Percentiles rank a stretch among this genome's conserved stretches.
phyloP scores from a whole-genome alignment of 2,888 invertebrate genomes.

The Campopleginae sp. region DNA sequence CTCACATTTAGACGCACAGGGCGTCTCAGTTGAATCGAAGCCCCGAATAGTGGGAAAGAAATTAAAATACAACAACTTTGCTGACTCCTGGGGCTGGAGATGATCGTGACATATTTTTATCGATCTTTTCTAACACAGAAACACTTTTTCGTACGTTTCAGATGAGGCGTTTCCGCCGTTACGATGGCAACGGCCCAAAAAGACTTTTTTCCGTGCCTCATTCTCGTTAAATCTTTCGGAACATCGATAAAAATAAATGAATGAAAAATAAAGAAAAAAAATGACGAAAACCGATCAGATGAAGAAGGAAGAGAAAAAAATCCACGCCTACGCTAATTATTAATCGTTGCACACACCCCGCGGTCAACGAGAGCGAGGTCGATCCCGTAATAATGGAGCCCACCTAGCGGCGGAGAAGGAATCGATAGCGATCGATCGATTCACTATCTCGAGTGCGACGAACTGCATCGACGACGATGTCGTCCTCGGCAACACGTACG shows the following conservation, averaged over 20 bases:
- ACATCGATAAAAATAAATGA: too few species aligned
- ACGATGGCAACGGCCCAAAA: too few species aligned
- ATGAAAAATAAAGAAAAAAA: not conserved
- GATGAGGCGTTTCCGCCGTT: too few species aligned
- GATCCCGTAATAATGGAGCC: constrained; percentile 52
- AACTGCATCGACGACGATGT: constrained; percentile 25
- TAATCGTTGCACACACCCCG: constrained; percentile 53
- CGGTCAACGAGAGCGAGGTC: constrained; percentile 68
- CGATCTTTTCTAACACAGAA: too few species aligned
- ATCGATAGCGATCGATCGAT: constrained; percentile 60
- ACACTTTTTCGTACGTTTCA: too few species aligned
- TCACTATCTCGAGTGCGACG: constrained; percentile 50
- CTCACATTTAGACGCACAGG: not conserved
- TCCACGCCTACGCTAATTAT: constrained; percentile 62
- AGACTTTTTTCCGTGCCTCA: too few species aligned
- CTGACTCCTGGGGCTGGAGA: not conserved
- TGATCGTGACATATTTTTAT: too few species aligned
- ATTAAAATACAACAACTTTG: not conserved
- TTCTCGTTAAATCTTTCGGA: too few species aligned
- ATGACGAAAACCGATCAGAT: not conserved
- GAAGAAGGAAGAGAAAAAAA: not conserved
- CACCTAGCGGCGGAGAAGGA: constrained; percentile 38
- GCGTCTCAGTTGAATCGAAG: not conserved
- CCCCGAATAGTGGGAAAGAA: not conserved
- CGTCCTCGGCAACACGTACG: constrained; percentile 2